Base-by-base conservation (phyloP, 2,888 invertebrate genomes). In the Sesia apiformis region DNA sequence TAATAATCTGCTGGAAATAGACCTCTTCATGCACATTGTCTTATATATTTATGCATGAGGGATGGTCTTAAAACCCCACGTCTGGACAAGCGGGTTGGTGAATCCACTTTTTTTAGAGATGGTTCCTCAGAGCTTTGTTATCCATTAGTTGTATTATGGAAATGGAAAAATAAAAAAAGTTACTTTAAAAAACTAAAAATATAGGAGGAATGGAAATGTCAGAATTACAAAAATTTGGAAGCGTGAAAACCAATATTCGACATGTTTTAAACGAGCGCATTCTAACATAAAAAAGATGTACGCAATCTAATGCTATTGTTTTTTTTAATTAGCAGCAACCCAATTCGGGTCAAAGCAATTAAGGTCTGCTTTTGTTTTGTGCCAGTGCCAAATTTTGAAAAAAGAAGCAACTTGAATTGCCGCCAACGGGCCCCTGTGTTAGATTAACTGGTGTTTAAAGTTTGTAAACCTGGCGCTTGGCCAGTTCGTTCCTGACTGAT, bases 361-460 rank as follows among this genome's bases (percentile, higher is more conserved):
- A 84, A 74, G 74, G 73, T 52, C 67, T 69, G 65, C 68, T 80
- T 83, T 81, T 81, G 75, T 83, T 79, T 81, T 66, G 77, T 67
- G 69, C 66, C 66, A 41, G 77, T 78, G 86, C 86, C 87, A 86
- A 84, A 83, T 67, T 81, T 79, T 74, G 66, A 65, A 73, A 78
- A 79, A 82, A 77, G 43, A n/a, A 40, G 40, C 56, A 60, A 60
- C 71, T 81, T 81, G 81, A 81, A 76, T 73, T 66, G 63, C 64
- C 72, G 84, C 83, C 84, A 85, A 74, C 71, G 63, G 67, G 61
- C 61, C 64, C 64, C 67, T 65, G 70, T 67, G 76, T 79, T 82
- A 84, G 83, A 84, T 83, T 84, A 82, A 82, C 76, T 80, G 81
- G 78, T 80, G 83, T 76, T 80, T 80, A 81, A 80, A 81, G 72